Evolutionary conservation across 2,113 vertebrate species (phyloP).

Genomic region (Bothrops jararaca): DNA sequence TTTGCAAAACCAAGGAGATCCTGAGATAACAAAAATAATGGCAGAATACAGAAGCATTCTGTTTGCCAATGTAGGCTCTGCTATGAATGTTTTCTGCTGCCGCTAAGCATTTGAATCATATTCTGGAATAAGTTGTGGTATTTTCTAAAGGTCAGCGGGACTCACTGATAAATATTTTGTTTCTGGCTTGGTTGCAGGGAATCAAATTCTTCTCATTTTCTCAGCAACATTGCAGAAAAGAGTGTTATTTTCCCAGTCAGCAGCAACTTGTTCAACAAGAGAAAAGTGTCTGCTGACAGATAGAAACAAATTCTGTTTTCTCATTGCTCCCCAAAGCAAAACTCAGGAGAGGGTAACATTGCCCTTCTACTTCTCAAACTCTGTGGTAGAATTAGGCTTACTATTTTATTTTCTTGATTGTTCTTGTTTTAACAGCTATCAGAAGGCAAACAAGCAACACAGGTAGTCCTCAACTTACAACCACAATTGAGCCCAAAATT

Average conservation of each 20-base stretch:
- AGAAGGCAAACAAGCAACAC: background rate
- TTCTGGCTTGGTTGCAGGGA: background rate
- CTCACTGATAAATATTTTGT: background rate
- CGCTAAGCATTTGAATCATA: background rate
- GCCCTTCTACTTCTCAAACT: background rate
- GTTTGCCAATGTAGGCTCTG: background rate
- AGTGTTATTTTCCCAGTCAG: background rate
- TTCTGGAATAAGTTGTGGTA: background rate
- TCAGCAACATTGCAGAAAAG: background rate
- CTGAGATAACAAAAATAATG: background rate
- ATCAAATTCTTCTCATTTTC: background rate
- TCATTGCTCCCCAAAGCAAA: background rate
- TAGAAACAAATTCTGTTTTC: background rate
- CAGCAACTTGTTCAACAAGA: background rate
- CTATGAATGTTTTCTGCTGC: background rate
- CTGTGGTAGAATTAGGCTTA: background rate
- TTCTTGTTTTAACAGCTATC: background rate
- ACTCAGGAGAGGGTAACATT: background rate
- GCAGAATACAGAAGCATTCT: background rate
- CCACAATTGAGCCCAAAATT: background rate
- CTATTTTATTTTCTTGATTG: background rate
- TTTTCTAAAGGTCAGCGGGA: background rate
- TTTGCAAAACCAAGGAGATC: background rate
- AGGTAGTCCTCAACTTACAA: background rate
- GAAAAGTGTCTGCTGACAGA: background rate